Evolutionary conservation across 35 echinoderm and acorn worm genomes (phyloP), one percentile per base, ranked within the genome.

Genomic region (Apostichopus parvimensis): DNA sequence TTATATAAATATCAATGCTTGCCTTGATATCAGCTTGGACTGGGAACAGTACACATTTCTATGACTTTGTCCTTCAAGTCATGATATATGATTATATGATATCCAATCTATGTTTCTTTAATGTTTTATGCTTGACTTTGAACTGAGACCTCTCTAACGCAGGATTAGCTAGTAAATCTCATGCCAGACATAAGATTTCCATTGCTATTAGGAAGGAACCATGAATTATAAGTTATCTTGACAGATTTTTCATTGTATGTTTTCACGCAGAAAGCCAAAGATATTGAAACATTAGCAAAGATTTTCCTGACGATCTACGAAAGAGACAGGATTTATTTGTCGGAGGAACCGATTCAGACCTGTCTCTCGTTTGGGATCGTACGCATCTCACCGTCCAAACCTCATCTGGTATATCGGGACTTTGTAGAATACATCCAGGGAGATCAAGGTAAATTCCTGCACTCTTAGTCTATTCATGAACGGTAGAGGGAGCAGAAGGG

Each of bases 241-340:
- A 75, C n/a, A 18, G n/a, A 75, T 75, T 75, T 75, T 13, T 75
- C 71, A 9, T 61, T 18, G n/a, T 22, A 75, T 4, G 4, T 18
- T 75, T 75, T 75, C 17, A 75, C 18, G 45, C 81, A 84, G 81
- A 84, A 84, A 84, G 53, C 81, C 17, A 84, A 25, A 84, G 81
- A 84, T 84, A 18, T 84, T 7, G 56, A 62, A 8, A 84, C 81
- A 84, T 52, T 84, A 58, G 56, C 57, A 59, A 10, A 62, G 23
- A 10, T 84, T 6, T 84, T 84, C 24, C 54, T 84, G 2, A 84
- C 81, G 18, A 84, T 84, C 71, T 75, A 75, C 71, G 20, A 75
- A 75, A 75, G 17, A 20, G 71, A 75, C 71, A 75, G 71, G 17
- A 75, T 75, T 18, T 75, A 75, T 75, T 75, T 75, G 71, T 18